Evolutionary conservation across 92 coral and sea anemone species (phyloP).

Genomic region (Zoanthus solanderi): DNA sequence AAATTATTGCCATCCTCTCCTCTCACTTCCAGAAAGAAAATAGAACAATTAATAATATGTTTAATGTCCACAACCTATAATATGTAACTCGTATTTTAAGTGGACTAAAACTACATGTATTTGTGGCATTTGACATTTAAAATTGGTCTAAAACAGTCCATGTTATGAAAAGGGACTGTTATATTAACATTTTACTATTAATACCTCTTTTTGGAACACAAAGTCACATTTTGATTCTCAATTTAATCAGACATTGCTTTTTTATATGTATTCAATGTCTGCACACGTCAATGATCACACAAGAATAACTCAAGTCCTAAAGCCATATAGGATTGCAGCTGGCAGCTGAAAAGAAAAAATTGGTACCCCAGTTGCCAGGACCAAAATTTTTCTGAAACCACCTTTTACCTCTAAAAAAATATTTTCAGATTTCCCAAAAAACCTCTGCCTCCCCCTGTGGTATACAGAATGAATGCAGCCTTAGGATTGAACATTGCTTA

Average conservation of each 20-base stretch:
- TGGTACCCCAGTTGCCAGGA: not conserved
- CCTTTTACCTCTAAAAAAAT: too few species aligned
- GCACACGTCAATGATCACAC: not conserved
- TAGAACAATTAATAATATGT: too few species aligned
- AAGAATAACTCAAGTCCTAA: not conserved
- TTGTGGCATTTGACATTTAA: not conserved
- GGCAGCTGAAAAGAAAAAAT: not conserved
- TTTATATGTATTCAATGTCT: not conserved
- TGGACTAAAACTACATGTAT: not conserved
- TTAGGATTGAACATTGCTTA: too few species aligned
- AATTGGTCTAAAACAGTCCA: not conserved
- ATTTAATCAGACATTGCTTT: constrained; percentile 13
- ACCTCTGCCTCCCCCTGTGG: too few species aligned
- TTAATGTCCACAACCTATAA: too few species aligned
- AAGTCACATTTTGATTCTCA: constrained; percentile 15
- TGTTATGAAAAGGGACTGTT: not conserved
- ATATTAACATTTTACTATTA: not conserved
- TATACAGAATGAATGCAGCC: too few species aligned
- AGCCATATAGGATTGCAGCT: not conserved
- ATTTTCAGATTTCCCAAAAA: too few species aligned
- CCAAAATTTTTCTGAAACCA: too few species aligned
- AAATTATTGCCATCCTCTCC: too few species aligned
- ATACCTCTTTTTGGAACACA: not conserved
- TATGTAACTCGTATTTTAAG: too few species aligned
- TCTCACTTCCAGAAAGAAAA: too few species aligned